Conservation (phyloP, 2,113 vertebrate species). For the Synchiropus splendidus region DNA sequence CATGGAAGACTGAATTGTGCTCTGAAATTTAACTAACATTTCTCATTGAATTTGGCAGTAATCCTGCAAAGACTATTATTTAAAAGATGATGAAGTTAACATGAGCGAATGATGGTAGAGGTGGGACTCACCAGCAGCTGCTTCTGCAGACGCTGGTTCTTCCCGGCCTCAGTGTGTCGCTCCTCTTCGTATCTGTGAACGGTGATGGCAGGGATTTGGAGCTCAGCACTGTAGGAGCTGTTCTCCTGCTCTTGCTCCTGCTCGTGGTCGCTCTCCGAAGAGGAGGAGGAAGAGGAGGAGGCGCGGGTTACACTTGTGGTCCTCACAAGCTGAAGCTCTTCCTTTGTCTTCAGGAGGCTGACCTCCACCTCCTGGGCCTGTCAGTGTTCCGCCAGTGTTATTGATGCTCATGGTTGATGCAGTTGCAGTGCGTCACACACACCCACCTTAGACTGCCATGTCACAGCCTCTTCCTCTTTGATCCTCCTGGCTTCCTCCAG, state of each 20-base stretch:
- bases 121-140: slow-evolving; percentile 77
- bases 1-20: no score
- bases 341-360: slow-evolving; percentile 81
- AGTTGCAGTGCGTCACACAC: no score
- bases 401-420: not conserved
- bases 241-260: slow-evolving; percentile 71
- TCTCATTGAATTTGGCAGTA: no score
- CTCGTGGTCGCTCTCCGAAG: slow-evolving; percentile 54
- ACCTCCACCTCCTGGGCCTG: slow-evolving; percentile 79
- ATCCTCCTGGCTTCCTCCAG: slow-evolving; percentile 76
- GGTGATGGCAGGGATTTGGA: slow-evolving; percentile 75
- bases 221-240: slow-evolving; percentile 81
- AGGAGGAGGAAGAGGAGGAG: slow-evolving; percentile 42
- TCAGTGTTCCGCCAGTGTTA: not conserved
- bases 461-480: slow-evolving; percentile 81
- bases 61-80: no score
- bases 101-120: no score
- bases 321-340: slow-evolving; percentile 83
- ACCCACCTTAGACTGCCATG: slow-evolving; percentile 82
- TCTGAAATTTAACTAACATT: no score
- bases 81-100: no score
- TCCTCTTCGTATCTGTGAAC: slow-evolving; percentile 81
- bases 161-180: slow-evolving; percentile 84
- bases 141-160: slow-evolving; percentile 82
- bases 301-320: slow-evolving; percentile 22